phyloP scores from a whole-genome alignment of 2,113 vertebrate genomes.

The Zosterops borbonicus region DNA sequence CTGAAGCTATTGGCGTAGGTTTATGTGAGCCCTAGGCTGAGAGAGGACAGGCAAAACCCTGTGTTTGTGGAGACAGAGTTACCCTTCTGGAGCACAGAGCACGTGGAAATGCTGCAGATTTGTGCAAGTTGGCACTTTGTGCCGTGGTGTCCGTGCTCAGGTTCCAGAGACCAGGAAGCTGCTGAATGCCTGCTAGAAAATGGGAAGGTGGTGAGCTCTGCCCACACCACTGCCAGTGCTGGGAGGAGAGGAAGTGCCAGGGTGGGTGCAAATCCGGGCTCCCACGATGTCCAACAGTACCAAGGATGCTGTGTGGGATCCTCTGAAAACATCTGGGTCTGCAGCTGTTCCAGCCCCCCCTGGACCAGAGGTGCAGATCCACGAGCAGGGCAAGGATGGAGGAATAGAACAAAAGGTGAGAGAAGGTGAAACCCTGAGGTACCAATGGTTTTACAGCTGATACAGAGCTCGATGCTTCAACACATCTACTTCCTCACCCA shows the following conservation, averaged over 20 bases:
- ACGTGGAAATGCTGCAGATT: rapidly evolving
- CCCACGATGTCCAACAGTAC: neutral
- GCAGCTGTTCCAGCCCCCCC: neutral
- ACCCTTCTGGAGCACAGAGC: rapidly evolving
- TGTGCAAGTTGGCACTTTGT: neutral
- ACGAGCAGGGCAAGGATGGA: neutral
- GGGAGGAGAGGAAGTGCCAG: neutral
- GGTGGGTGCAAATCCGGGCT: rapidly evolving
- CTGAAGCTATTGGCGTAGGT: neutral
- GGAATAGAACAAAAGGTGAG: neutral
- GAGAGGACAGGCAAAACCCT: neutral
- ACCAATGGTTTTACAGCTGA: neutral
- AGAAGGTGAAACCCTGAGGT: neutral
- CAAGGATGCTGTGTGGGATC: neutral
- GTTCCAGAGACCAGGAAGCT: neutral
- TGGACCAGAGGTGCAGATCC: rapidly evolving
- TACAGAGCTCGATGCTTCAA: neutral
- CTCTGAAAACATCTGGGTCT: neutral
- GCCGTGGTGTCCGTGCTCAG: rapidly evolving
- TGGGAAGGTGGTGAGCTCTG: neutral
- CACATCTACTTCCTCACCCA: neutral
- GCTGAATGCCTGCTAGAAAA: neutral
- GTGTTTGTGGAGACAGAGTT: rapidly evolving
- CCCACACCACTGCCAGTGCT: neutral
- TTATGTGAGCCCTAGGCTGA: neutral